Evolutionary conservation across 1,140 invertebrate genomes (phyloP).

Genomic region (Acromyrmex echinatior): DNA sequence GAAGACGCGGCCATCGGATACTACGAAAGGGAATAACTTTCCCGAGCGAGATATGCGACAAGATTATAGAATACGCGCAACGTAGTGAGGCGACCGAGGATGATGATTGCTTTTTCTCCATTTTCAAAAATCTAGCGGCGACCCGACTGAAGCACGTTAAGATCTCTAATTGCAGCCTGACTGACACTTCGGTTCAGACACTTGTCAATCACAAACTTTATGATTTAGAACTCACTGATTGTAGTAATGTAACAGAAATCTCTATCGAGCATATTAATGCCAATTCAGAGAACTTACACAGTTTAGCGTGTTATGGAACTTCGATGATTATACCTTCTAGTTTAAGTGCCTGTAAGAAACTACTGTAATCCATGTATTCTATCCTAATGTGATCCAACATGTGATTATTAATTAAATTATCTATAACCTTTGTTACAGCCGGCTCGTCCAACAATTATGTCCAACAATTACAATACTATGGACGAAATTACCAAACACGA

Average conservation of each 20-base stretch:
- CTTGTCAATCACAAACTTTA: conserved; percentile 91
- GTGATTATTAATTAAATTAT: not conserved
- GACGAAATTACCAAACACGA: conserved; percentile 72
- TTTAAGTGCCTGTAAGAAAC: conserved; percentile 26
- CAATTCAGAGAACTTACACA: conserved; percentile 85
- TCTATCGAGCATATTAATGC: conserved; percentile 89
- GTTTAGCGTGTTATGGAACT: conserved; percentile 78
- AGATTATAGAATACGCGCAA: conserved; percentile 89
- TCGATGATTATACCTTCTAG: conserved; percentile 45
- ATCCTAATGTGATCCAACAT: not conserved
- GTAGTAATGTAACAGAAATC: conserved; percentile 88
- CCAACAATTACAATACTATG: conserved; percentile 81
- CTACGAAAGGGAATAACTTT: conserved; percentile 88
- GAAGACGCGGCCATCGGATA: conserved; percentile 80
- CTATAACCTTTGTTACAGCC: conserved; percentile 74
- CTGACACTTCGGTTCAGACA: conserved; percentile 89
- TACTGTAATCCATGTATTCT: not conserved
- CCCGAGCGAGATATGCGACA: conserved; percentile 91
- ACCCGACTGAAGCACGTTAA: conserved; percentile 91
- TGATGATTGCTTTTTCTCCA: conserved; percentile 90
- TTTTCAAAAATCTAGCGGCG: conserved; percentile 90
- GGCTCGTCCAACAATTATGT: conserved; percentile 68
- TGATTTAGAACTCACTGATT: conserved; percentile 92
- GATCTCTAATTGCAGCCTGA: conserved; percentile 90
- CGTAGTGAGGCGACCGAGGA: conserved; percentile 86